Base-by-base conservation (phyloP, 2,888 invertebrate species). In the Endotricha flammealis region DNA sequence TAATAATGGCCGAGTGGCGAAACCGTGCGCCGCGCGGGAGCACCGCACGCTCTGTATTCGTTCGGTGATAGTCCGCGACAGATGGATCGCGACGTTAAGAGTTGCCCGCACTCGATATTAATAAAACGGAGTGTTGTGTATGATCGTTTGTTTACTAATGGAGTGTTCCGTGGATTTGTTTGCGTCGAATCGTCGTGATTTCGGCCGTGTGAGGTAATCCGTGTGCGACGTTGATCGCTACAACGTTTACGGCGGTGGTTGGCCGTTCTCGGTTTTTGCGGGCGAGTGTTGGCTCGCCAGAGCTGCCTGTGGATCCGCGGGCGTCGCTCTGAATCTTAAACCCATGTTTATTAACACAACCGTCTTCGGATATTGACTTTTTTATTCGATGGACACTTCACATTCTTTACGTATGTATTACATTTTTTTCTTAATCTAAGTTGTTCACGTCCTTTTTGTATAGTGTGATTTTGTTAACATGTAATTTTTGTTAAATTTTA, bases 1-100 rank as follows among this genome's bases (percentile, higher is more conserved):
- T 82, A 80, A 64, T 80, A 81, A 82, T 83, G 72, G 49, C 46
- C 45, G 55, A 20, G 20, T 7, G n/a, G 20, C n/a, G 20, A 20
- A 20, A 8, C 7, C 20, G 20, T 20, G 20, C 6, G 20, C 20
- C 20, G 20, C 20, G 20, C 20, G 20, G 20, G 20, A 20, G 20
- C 20, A 20, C 4, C 20, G 20, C 20, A 57, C 54, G 55, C 57
- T 48, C 40, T 42, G 45, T 44, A 44, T 41, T 39, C 42, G 44
- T 46, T 45, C 20, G 20, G 34, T 48, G 46, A 42, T 47, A 39
- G 36, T 42, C 41, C 41, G 22, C 38, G 48, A 37, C 46, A 57
- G 48, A 64, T 63, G 64, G 56, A 57, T 50, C 53, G 57, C 47
- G 39, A 20, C 20, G 20, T 6, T 20, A 20, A 20, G 20, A 20